Percentiles rank a stretch among this genome's conserved stretches.
Conservation (phyloP, 2,888 invertebrate genomes). For the Drosophila dives region DNA sequence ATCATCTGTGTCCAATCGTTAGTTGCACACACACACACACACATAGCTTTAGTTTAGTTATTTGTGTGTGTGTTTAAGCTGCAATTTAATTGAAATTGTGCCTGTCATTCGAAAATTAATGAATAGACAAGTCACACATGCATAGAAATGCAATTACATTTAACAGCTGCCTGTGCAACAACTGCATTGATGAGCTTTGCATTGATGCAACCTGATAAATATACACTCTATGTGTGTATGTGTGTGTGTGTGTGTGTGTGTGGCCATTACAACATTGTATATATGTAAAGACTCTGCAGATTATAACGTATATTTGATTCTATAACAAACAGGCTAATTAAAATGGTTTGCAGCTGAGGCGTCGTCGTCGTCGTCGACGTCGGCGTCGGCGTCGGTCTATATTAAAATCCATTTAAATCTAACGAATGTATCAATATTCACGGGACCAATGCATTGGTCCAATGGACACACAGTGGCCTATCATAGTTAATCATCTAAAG, state of each 20-base stretch:
- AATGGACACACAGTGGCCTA: slow-evolving; percentile 58
- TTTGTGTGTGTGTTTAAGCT: slow-evolving; percentile 49
- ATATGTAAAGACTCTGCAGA: slow-evolving; percentile 56
- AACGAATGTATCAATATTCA: slow-evolving; percentile 68
- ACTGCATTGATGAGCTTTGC: slow-evolving; percentile 65
- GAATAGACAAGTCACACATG: slow-evolving; percentile 49
- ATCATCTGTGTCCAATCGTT: slow-evolving; percentile 73
- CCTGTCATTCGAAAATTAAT: slow-evolving; percentile 76
- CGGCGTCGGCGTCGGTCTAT: slow-evolving; percentile 37
- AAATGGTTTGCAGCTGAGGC: slow-evolving; percentile 62
- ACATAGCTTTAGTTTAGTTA: slow-evolving; percentile 12
- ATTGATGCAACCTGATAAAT: slow-evolving; percentile 51
- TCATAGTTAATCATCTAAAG: slow-evolving; percentile 79
- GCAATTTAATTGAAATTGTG: slow-evolving; percentile 78
- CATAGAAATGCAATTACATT: slow-evolving; percentile 72
- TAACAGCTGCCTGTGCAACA: slow-evolving; percentile 54
- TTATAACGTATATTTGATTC: slow-evolving; percentile 48
- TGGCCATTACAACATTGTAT: slow-evolving; percentile 29
- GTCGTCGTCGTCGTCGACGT: slow-evolving; percentile 30
- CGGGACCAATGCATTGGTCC: slow-evolving; percentile 39
- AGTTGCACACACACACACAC: slow-evolving; percentile 28
- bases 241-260: neutral
- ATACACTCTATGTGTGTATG: neutral
- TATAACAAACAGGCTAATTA: slow-evolving; percentile 54
- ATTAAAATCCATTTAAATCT: slow-evolving; percentile 78